phyloP scores from a whole-genome alignment of 2,113 vertebrate species.

The Dicaeum eximium region DNA sequence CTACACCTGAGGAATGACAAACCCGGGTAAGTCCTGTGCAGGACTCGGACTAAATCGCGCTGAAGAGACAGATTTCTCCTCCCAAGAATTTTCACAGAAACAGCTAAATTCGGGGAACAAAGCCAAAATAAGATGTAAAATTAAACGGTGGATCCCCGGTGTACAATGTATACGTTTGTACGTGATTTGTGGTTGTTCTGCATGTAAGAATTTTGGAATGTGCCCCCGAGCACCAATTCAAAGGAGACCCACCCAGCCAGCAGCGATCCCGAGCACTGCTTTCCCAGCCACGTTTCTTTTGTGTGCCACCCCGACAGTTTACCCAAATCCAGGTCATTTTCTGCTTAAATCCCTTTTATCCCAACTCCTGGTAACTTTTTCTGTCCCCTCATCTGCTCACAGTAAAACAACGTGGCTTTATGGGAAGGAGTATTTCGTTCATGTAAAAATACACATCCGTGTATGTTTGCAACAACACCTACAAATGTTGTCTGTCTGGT shows the following conservation, averaged over 20 bases:
- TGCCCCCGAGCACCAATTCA: background rate
- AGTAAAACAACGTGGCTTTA: background rate
- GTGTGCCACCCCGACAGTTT: background rate
- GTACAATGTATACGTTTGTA: background rate
- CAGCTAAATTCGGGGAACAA: background rate
- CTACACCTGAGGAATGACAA: background rate
- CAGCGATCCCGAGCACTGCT: background rate
- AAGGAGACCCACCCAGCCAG: background rate
- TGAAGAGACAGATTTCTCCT: background rate
- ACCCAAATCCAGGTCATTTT: background rate
- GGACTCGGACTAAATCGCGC: background rate
- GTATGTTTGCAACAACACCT: background rate
- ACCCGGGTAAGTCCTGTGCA: background rate
- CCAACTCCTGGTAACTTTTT: background rate
- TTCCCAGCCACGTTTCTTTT: background rate
- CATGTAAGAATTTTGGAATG: background rate
- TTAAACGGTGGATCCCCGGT: background rate
- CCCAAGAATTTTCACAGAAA: background rate
- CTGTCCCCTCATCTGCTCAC: background rate
- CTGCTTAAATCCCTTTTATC: background rate
- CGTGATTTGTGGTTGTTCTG: background rate
- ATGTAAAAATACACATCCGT: background rate
- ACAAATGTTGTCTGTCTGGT: background rate
- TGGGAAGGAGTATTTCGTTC: background rate
- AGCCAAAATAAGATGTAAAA: background rate